Base-by-base conservation (phyloP, 2,797 vertebrate species). In the Pyrocephalus nanus region DNA sequence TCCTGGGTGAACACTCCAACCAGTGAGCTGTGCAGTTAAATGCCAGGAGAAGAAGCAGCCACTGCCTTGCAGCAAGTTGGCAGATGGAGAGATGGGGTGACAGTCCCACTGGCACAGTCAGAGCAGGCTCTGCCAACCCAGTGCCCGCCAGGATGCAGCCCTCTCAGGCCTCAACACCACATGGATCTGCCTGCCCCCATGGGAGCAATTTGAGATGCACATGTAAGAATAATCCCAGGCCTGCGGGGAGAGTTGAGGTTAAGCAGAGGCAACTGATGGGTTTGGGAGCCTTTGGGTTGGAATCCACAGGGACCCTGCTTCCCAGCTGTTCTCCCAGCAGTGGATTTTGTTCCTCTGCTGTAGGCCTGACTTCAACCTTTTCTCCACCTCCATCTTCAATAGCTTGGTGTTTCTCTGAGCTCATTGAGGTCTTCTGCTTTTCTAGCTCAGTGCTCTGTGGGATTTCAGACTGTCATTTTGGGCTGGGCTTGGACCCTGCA, bases 141-240 rank as follows among this genome's bases (percentile, higher is more conserved):
- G 8, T 3, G 2, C 43, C 54, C 1, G 3, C 45, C 0, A 1
- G 50, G 40, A 48, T 3, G 0, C 42, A 77, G 71, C 21, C 18
- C 25, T 30, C 30, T 72, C 48, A 4, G 23, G 17, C 23, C 50
- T 67, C 21, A 30, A 4, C 14, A 15, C 51, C 1, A 0, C 42
- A 29, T 0, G 1, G 26, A 55, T 55, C 36, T 45, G 18, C n/a
- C n/a, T 45, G n/a, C 16, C 16, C 19, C 12, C 5, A 5, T 1
- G 3, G 34, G 43, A 58, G 20, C 32, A 18, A 32, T 60, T 54
- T 74, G 57, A 40, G 45, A 29, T 65, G 45, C 40, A 45, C 45
- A 10, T 4, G 6, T 7, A 34, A 65, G 26, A 62, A 48, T 70
- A 87, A 58, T 48, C 50, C 54, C 50, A 67, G 48, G 48, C 51